Evolutionary conservation across 2,888 invertebrate species (phyloP).

Genomic region (Drosophila barbarae): DNA sequence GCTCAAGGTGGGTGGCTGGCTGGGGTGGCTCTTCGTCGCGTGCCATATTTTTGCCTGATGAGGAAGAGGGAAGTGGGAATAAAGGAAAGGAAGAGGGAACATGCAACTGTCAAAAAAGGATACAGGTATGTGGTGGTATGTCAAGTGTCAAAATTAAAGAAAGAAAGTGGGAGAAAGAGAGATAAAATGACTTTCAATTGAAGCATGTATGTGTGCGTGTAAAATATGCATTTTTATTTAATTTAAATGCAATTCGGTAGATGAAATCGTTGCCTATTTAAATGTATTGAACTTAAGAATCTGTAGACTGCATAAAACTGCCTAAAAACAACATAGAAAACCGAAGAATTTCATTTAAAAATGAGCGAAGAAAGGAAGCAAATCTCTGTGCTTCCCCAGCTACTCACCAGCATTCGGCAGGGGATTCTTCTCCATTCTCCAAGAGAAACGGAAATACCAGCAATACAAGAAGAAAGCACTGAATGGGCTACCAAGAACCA

Average conservation of each 20-base stretch:
- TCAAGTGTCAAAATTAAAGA: neutral
- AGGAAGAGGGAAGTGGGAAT: neutral
- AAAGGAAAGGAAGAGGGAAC: neutral
- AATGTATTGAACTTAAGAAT: neutral
- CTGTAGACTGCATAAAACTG: neutral
- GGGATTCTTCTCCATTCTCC: neutral
- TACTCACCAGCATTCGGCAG: neutral
- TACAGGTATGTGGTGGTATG: neutral
- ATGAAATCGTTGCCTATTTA: neutral
- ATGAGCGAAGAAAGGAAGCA: too few relatives aligned
- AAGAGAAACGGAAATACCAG: neutral
- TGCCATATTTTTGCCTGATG: neutral
- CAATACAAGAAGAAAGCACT: neutral
- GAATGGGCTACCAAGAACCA: neutral
- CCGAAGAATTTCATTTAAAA: too few relatives aligned
- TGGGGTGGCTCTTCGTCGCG: neutral
- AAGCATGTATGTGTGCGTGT: neutral
- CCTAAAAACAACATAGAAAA: too few relatives aligned
- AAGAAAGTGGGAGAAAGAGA: too few relatives aligned
- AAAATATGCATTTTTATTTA: neutral
- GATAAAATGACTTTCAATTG: neutral
- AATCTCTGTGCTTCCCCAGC: neutral
- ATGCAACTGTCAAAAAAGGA: neutral
- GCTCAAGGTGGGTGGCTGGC: too few relatives aligned
- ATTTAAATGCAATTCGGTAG: neutral